Evolutionary conservation across 2,888 invertebrate genomes (phyloP).

Genomic region (Chrysolina haemoptera): DNA sequence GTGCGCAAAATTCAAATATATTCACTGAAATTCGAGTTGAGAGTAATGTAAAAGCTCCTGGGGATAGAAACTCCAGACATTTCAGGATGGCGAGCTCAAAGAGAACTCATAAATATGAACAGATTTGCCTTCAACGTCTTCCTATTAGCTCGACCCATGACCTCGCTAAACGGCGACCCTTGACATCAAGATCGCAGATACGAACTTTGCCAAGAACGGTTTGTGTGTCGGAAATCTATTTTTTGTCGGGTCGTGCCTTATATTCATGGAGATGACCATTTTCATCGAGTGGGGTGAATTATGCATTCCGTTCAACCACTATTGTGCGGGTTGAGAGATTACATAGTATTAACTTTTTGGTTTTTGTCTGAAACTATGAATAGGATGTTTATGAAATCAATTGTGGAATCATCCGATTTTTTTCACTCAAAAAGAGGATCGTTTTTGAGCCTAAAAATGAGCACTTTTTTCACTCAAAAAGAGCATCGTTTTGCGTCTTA

Average conservation of each 20-base stretch:
- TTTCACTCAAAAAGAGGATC: too few relatives aligned
- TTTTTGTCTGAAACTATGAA: too few relatives aligned
- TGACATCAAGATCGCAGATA: slow-evolving; percentile 43
- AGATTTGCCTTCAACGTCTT: slow-evolving; percentile 46
- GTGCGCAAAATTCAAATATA: slow-evolving; percentile 14
- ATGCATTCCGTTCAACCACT: background rate
- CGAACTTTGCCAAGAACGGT: slow-evolving; percentile 30
- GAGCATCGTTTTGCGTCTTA: too few relatives aligned
- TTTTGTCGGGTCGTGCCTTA: background rate
- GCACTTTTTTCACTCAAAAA: too few relatives aligned
- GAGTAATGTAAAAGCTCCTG: slow-evolving; percentile 38
- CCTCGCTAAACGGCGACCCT: slow-evolving; percentile 43
- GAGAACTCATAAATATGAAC: slow-evolving; percentile 44
- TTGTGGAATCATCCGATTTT: too few relatives aligned
- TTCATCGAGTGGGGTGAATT: background rate
- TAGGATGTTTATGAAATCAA: too few relatives aligned
- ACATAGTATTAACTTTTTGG: too few relatives aligned
- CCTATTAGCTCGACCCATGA: slow-evolving; percentile 41
- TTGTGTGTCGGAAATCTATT: background rate
- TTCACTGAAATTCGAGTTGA: slow-evolving; percentile 15
- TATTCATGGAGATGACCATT: slow-evolving; percentile 6
- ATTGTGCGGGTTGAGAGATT: too few relatives aligned
- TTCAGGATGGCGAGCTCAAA: slow-evolving; percentile 36
- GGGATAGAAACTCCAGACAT: slow-evolving; percentile 28
- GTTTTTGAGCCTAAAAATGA: too few relatives aligned